Evolutionary conservation across 2,797 vertebrate species (phyloP).

Genomic region (Squalus acanthias): DNA sequence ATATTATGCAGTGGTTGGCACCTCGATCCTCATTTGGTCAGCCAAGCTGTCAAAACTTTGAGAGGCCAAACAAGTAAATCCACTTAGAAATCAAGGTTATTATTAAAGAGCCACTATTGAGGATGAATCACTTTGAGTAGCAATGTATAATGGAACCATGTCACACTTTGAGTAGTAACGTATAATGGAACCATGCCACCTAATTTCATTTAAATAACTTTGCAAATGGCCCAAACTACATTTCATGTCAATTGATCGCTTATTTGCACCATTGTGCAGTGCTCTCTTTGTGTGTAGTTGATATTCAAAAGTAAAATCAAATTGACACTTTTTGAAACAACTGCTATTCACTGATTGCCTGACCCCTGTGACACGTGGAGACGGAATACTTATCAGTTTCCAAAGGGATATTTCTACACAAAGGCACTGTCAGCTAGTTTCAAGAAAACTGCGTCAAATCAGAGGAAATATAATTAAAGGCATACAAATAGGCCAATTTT

Average conservation of each 20-base stretch:
- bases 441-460: not conserved
- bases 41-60: constrained; percentile 60
- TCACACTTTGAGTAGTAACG: not conserved
- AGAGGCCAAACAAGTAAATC: constrained; percentile 54
- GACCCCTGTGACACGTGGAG: not conserved
- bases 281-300: not conserved
- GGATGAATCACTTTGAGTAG: not conserved
- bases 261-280: not conserved
- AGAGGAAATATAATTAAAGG: not conserved
- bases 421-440: not conserved
- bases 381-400: not conserved
- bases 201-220: constrained; percentile 11
- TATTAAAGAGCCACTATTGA: not conserved
- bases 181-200: not conserved
- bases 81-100: constrained; percentile 41
- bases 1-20: constrained; percentile 60
- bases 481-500: not conserved
- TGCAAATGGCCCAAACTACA: not conserved
- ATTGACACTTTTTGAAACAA: not conserved
- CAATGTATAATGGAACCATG: not conserved
- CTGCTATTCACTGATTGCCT: not conserved
- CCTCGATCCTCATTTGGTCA: constrained; percentile 57
- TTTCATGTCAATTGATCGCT: not conserved
- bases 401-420: not conserved
- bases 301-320: not conserved